These are phyloP conservation scores for Geotrypetes seraphini DNA, from an alignment of 2,797 vertebrate species.

Conservation along the genomic window DNA sequence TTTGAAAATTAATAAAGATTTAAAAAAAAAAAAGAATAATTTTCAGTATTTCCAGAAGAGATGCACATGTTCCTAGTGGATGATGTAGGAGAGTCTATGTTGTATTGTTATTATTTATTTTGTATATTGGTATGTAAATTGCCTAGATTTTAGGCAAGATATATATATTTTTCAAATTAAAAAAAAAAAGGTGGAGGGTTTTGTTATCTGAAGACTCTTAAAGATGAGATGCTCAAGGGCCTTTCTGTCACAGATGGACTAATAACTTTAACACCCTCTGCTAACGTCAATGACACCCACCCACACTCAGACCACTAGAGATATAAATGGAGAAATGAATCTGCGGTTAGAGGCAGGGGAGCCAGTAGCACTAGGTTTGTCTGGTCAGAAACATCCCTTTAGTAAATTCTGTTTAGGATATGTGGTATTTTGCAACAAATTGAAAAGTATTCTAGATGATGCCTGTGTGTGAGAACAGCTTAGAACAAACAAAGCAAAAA, in stretches of 20 bases:
- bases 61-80: no score
- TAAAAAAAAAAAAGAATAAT: no score
- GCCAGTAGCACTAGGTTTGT: slow-evolving; percentile 17
- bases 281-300: slow-evolving; percentile 44
- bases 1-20: no score
- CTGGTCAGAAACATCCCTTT: slow-evolving; percentile 20
- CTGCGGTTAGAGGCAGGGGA: slow-evolving; percentile 12
- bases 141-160: no score
- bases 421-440: not conserved
- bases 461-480: no score
- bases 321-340: slow-evolving; percentile 33
- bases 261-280: slow-evolving; percentile 32
- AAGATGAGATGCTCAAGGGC: slow-evolving; percentile 27
- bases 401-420: slow-evolving; percentile 37
- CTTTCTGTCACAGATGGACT: slow-evolving; percentile 35
- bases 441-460: slow-evolving; percentile 7
- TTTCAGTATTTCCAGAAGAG: no score
- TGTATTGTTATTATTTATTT: no score
- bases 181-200: no score
- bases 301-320: slow-evolving; percentile 12
- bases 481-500: no score
- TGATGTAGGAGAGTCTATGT: no score
- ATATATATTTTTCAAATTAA: no score
- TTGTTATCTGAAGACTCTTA: slow-evolving; percentile 17
- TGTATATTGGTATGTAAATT: no score